Base-by-base conservation (phyloP, 2,113 vertebrate species). In the Proterorhinus semilunaris region DNA sequence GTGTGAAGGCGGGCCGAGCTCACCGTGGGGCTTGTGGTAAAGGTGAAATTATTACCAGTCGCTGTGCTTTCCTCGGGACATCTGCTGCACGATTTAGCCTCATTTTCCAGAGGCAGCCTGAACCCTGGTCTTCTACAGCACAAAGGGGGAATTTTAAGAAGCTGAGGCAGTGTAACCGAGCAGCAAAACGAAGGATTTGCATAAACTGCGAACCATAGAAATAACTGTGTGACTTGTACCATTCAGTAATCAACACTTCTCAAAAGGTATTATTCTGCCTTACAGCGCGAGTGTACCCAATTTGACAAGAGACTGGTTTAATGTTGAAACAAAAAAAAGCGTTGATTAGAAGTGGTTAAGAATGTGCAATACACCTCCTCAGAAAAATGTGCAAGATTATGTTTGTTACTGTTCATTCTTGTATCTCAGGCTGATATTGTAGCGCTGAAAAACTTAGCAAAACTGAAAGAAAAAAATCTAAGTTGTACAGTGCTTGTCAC, bases 11-110 rank as follows among this genome's bases (percentile, higher is more conserved):
- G 78, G 45, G 47, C 6, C 42, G 21, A 65, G 10, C 65, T 74
- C 70, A 64, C 10, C 17, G 55, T 63, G 50, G 66, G 10, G 43
- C 70, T 68, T 53, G 68, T 51, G 45, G 52, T 68, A 80, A 67
- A 84, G 82, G 78, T 80, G 78, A 76, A 83, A 72, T 79, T 62
- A 78, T 75, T 66, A 73, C 8, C 17, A 78, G 27, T 7, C n/a
- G 5, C 55, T 12, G 52, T 54, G 62, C 13, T 49, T 71, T 79
- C 80, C 86, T 53, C 65, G 13, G 75, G 78, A 82, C 47, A 71
- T 83, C 69, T 83, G 71, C 78, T 75, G 80, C 43, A 53, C 13
- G 67, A 50, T 50, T 13, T 1, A 6, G 21, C 61, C 78, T 84
- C 74, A 49, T 78, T 85, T 84, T 82, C 69, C 68, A 8, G 59